Conservation (phyloP, 2,888 invertebrate genomes). For the Euphydryas editha region DNA sequence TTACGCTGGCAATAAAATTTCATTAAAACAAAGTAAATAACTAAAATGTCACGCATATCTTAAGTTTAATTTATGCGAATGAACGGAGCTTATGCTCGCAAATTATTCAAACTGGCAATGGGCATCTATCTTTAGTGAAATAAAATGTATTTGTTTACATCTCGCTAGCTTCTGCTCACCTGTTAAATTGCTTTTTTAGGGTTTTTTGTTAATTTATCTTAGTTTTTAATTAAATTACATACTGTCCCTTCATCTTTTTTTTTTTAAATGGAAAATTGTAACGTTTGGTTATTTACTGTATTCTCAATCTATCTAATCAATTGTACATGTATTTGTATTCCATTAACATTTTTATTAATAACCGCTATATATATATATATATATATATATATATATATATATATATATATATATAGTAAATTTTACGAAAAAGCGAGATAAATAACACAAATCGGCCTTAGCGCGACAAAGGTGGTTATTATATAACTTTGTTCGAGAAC, state of each 20-base stretch:
- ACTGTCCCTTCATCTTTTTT: background rate
- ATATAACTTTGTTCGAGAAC: too few relatives aligned
- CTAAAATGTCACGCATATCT: constrained; percentile 44
- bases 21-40: constrained; percentile 47
- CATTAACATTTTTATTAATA: too few relatives aligned
- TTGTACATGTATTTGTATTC: too few relatives aligned
- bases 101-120: constrained; percentile 55
- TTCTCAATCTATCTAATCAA: too few relatives aligned
- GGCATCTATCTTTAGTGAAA: constrained; percentile 51
- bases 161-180: constrained; percentile 14
- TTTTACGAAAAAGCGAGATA: too few relatives aligned
- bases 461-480: too few relatives aligned
- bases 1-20: constrained; percentile 40
- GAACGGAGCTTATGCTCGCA: constrained; percentile 40
- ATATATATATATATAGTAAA: too few relatives aligned
- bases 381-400: too few relatives aligned
- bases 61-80: constrained; percentile 50
- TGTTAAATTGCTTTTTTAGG: background rate
- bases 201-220: background rate
- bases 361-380: too few relatives aligned
- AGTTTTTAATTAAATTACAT: background rate
- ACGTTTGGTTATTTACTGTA: too few relatives aligned
- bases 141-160: constrained; percentile 37
- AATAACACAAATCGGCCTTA: too few relatives aligned
- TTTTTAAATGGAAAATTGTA: too few relatives aligned